Base-by-base conservation (phyloP, 2,888 invertebrate species). In the Cybosia mesomella region DNA sequence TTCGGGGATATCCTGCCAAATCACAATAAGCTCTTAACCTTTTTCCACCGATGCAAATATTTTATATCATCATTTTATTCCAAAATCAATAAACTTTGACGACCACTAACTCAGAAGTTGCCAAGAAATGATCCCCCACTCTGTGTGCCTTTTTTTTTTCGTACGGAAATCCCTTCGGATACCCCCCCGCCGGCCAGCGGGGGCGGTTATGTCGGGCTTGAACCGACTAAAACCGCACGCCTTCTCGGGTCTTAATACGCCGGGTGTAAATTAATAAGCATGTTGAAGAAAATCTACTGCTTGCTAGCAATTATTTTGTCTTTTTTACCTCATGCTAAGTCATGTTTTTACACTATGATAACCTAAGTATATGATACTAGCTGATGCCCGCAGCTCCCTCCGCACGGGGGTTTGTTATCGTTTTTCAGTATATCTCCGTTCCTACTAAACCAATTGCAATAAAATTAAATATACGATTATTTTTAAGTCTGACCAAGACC, bases 261-360 rank as follows among this genome's bases (percentile, higher is more conserved):
- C 21, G 54, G 11, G 54, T 21, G 54, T 54, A 22, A 54, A 54
- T 54, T 54, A 8, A n/a, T n/a, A n/a, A n/a, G n/a, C n/a, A n/a
- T n/a, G n/a, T 59, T 15, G 22, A 36, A 36, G n/a, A 34, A 36
- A 58, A 58, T 21, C 21, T 1, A 58, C 34, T 58, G 8, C 34
- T 36, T 58, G 34, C 58, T 58, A 36, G 10, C 32, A 58, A 58
- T 58, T 36, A 58, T 58, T 21, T 13, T 58, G 21, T 13, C 11
- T n/a, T 7, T 55, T 55, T 24, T 15, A 55, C 55, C 24, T 55
- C 24, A 55, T 55, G 36, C 0, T 15, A 18, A 18, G 13, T 32
- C n/a, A 11, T 7, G 36, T 58, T 58, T 58, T 55, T 28, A 24
- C 13, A 15, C 7, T 8, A 55, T 24, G 28, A 28, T 55, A n/a